phyloP scores from a whole-genome alignment of 2,888 invertebrate genomes.

The Calephelis perditalis region DNA sequence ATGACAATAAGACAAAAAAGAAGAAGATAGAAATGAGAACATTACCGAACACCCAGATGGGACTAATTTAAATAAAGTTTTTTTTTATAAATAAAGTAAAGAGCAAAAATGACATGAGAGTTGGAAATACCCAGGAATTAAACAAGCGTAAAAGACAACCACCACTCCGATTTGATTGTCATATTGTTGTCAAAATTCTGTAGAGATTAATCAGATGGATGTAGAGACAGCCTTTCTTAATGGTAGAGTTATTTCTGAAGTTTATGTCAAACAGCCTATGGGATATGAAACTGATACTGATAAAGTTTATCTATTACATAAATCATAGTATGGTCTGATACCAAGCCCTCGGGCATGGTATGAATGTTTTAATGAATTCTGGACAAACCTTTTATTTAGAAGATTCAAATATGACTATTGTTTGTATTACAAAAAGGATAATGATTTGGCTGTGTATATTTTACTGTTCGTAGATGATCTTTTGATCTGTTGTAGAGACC shows the following conservation, averaged over 20 bases:
- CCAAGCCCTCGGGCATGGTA: slow-evolving; percentile 34
- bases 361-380: slow-evolving; percentile 28
- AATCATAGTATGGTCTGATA: slow-evolving; percentile 33
- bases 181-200: slow-evolving; percentile 30
- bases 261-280: slow-evolving; percentile 36
- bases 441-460: slow-evolving; percentile 27
- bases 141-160: slow-evolving; percentile 6
- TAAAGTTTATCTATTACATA: slow-evolving; percentile 38
- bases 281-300: slow-evolving; percentile 34
- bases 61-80: too few relatives aligned
- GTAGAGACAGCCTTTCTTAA: slow-evolving; percentile 38
- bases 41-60: too few relatives aligned
- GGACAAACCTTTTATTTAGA: slow-evolving; percentile 26
- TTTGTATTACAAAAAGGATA: slow-evolving; percentile 27
- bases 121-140: too few relatives aligned
- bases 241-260: slow-evolving; percentile 30
- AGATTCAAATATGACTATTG: slow-evolving; percentile 33
- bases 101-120: too few relatives aligned
- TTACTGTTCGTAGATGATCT: slow-evolving; percentile 34
- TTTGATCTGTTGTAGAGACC: slow-evolving; percentile 35
- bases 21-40: not conserved
- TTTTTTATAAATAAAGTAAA: too few relatives aligned
- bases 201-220: slow-evolving; percentile 28
- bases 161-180: slow-evolving; percentile 21
- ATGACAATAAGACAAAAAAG: slow-evolving; percentile 17